Evolutionary conservation across 2,888 invertebrate species (phyloP).

Genomic region (Xestia sexstrigata): DNA sequence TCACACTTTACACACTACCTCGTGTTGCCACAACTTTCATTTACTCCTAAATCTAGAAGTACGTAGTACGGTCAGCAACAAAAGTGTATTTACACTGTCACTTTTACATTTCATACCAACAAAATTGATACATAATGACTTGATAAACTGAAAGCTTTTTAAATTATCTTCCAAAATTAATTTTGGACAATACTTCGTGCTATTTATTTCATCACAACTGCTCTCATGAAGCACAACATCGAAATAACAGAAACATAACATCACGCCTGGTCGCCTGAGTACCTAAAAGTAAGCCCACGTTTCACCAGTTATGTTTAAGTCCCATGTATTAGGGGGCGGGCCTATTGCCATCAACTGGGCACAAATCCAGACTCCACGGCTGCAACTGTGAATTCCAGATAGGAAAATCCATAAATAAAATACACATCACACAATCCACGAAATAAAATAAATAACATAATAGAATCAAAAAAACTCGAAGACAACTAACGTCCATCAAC

Average conservation of each 20-base stretch:
- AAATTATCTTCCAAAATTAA: not conserved
- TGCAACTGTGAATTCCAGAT: too few species aligned
- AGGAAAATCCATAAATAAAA: too few species aligned
- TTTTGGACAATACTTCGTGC: not conserved
- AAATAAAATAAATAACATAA: too few species aligned
- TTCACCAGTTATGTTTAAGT: too few species aligned
- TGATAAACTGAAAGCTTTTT: not conserved
- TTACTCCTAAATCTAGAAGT: constrained; percentile 62
- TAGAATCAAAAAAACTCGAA: not conserved
- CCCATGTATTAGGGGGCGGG: too few species aligned
- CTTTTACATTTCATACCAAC: not conserved
- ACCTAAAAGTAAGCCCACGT: too few species aligned
- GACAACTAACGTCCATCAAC: not conserved
- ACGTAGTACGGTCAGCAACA: constrained; percentile 27
- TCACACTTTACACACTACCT: constrained; percentile 5
- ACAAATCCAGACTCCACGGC: too few species aligned
- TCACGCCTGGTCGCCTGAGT: too few species aligned
- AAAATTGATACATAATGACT: not conserved
- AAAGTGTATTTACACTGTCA: not conserved
- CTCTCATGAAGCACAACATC: not conserved
- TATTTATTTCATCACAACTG: not conserved
- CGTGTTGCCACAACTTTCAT: constrained; percentile 38
- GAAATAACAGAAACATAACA: not conserved
- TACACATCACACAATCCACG: too few species aligned
- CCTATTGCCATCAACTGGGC: too few species aligned